Evolutionary conservation across 2,113 vertebrate species (phyloP).

Genomic region (Mugil cephalus): DNA sequence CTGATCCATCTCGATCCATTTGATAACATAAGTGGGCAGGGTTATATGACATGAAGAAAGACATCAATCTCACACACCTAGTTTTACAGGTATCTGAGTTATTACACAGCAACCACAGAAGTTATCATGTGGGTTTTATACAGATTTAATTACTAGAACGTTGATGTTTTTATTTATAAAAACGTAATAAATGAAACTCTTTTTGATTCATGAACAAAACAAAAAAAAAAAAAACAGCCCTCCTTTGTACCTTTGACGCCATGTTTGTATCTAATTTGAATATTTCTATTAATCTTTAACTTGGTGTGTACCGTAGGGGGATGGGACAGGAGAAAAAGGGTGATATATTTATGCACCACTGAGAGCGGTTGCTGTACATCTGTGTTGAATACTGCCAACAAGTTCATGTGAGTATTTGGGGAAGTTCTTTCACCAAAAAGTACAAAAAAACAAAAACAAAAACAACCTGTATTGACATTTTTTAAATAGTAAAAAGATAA

Average conservation of each 20-base stretch:
- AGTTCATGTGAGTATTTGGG: conserved; percentile 3
- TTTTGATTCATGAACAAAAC: no score
- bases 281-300: no score
- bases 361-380: no score
- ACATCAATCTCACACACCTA: background rate
- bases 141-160: no score
- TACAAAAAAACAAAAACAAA: no score
- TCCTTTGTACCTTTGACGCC: background rate
- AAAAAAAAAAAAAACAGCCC: background rate
- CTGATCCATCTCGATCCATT: no score
- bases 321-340: background rate
- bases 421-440: no score
- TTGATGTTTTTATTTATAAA: no score
- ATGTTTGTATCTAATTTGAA: background rate
- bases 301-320: background rate
- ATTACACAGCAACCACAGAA: conserved; percentile 25
- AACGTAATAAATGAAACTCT: no score
- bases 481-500: no score
- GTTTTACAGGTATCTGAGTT: background rate
- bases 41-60: background rate
- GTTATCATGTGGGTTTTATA: no score
- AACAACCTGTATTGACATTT: no score
- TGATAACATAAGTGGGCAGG: conserved; percentile 4
- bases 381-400: conserved; percentile 50
- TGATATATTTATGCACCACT: background rate